These are phyloP conservation scores for Seladonia tumulorum DNA, from an alignment of 2,888 invertebrate species.

Conservation along the genomic window DNA sequence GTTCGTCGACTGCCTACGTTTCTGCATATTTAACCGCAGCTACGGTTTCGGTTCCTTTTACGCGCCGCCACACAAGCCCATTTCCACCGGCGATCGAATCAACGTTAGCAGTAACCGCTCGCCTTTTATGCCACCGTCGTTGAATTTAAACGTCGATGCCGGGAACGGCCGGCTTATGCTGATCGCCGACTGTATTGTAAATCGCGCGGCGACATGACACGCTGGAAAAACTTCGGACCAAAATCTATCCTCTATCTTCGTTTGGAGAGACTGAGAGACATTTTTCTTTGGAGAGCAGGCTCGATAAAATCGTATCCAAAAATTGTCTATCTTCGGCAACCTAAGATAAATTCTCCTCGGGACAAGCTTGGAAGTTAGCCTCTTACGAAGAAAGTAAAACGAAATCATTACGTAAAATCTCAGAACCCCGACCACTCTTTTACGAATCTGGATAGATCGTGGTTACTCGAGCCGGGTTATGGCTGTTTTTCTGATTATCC, in stretches of 20 bases:
- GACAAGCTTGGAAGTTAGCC: no score
- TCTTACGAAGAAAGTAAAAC: neutral
- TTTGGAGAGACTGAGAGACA: neutral
- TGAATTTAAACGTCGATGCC: constrained; percentile 32
- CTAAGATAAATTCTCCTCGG: no score
- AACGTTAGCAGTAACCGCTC: constrained; percentile 35
- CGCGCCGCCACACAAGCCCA: neutral
- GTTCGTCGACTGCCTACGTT: constrained; percentile 34
- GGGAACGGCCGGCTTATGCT: constrained; percentile 32
- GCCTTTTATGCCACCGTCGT: constrained; percentile 25
- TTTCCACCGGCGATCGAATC: constrained; percentile 49
- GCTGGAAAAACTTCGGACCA: neutral
- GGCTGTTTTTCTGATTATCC: neutral
- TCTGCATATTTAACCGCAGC: constrained; percentile 49
- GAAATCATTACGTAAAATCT: neutral
- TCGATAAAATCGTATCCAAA: no score
- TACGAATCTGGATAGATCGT: neutral
- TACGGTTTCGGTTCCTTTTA: constrained; percentile 36
- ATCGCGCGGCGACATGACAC: neutral
- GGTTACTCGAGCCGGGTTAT: neutral
- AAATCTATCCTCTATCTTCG: neutral
- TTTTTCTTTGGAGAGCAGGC: no score
- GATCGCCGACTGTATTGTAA: constrained; percentile 20
- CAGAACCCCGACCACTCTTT: neutral
- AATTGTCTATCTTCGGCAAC: no score